phyloP scores from a whole-genome alignment of 2,888 invertebrate genomes.

The Dasypolia templi region DNA sequence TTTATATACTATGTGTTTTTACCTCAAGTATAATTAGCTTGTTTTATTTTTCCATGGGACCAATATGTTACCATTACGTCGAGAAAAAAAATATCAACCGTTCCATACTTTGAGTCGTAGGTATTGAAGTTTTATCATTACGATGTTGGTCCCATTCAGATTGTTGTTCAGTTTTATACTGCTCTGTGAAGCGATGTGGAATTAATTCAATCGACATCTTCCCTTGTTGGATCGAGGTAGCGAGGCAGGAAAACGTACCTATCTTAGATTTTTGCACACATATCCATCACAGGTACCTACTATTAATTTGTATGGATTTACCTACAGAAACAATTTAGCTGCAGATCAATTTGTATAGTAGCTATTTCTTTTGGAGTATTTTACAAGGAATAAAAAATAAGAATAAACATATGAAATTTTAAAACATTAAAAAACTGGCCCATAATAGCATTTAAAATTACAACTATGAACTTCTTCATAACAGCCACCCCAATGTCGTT shows the following conservation, averaged over 20 bases:
- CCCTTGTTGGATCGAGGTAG: background rate
- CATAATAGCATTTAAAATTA: background rate
- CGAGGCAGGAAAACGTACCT: background rate
- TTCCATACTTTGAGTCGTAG: background rate
- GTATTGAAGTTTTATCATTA: background rate
- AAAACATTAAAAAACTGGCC: background rate
- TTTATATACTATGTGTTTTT: conserved; percentile 55
- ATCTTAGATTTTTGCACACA: background rate
- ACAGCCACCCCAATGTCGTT: background rate
- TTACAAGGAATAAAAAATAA: conserved; percentile 6
- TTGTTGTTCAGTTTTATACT: background rate
- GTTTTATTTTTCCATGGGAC: background rate
- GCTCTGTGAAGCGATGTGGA: conserved; percentile 43
- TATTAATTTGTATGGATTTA: background rate
- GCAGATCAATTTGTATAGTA: background rate
- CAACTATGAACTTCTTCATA: conserved; percentile 10
- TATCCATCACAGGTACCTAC: background rate
- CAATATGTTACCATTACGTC: background rate
- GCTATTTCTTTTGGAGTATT: conserved; percentile 23
- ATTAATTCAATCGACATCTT: background rate
- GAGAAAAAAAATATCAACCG: background rate
- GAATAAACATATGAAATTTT: background rate
- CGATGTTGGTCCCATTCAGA: no score
- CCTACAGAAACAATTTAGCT: background rate
- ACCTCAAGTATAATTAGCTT: no score